These are phyloP conservation scores for Cremastinae sp. DNA, from an alignment of 2,888 invertebrate genomes.

Conservation along the genomic window DNA sequence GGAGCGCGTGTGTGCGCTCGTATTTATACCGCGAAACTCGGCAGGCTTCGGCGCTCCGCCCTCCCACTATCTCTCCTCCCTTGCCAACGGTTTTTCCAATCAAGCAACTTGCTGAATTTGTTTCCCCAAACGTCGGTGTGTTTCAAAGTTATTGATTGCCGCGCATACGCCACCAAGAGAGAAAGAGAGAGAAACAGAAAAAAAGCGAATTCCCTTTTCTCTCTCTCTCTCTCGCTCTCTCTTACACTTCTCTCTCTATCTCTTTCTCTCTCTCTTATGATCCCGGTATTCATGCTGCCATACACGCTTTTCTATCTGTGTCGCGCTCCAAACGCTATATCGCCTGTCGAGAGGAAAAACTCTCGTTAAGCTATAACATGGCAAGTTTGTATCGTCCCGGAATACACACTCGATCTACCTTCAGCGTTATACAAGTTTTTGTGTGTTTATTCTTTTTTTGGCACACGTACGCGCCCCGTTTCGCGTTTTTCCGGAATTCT, in stretches of 20 bases:
- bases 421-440: slow-evolving; percentile 24
- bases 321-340: slow-evolving; percentile 9
- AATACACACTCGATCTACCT: slow-evolving; percentile 49
- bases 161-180: slow-evolving; percentile 51
- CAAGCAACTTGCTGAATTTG: slow-evolving; percentile 74
- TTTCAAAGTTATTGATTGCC: slow-evolving; percentile 76
- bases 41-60: slow-evolving; percentile 32
- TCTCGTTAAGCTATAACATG: slow-evolving; percentile 41
- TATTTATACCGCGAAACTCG: slow-evolving; percentile 60
- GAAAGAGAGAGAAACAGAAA: background rate
- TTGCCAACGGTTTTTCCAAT: slow-evolving; percentile 69
- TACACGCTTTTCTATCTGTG: slow-evolving; percentile 35
- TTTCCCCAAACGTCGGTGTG: slow-evolving; percentile 69
- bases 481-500: background rate
- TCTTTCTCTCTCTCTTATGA: background rate
- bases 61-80: slow-evolving; percentile 33
- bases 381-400: slow-evolving; percentile 23
- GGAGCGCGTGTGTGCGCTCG: slow-evolving; percentile 38
- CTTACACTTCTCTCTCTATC: slow-evolving; percentile 20
- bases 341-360: slow-evolving; percentile 45
- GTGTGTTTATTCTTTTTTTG: too few species aligned
- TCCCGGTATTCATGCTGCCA: background rate
- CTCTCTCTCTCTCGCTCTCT: slow-evolving; percentile 45
- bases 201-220: slow-evolving; percentile 19
- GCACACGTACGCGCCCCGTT: background rate